Evolutionary conservation across 2,888 invertebrate species (phyloP).

Genomic region (Itoplectis maculator): DNA sequence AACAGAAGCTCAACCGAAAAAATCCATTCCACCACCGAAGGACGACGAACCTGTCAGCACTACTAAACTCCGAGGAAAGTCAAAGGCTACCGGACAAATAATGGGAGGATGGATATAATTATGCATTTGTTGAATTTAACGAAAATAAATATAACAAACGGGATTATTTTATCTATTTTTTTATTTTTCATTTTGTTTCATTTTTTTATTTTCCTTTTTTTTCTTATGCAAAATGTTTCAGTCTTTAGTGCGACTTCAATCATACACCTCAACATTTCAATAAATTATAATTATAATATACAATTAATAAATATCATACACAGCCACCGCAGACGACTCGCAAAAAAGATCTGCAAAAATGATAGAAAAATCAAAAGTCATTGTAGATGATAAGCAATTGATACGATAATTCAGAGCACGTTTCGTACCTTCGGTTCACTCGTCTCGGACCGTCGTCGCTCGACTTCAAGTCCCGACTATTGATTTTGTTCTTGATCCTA

Average conservation of each 20-base stretch:
- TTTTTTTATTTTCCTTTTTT: neutral
- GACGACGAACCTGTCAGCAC: slow-evolving; percentile 82
- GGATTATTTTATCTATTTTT: neutral
- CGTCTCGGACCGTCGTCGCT: slow-evolving; percentile 39
- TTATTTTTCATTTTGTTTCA: slow-evolving; percentile 14
- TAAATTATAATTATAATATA: too few relatives aligned
- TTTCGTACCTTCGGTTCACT: slow-evolving; percentile 47
- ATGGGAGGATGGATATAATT: slow-evolving; percentile 91
- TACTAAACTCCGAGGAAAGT: slow-evolving; percentile 87
- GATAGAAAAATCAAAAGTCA: neutral
- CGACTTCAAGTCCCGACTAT: slow-evolving; percentile 16
- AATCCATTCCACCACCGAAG: slow-evolving; percentile 52
- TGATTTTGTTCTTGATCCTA: slow-evolving; percentile 60
- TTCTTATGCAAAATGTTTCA: slow-evolving; percentile 8
- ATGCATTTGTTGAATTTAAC: slow-evolving; percentile 32
- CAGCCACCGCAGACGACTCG: slow-evolving; percentile 63
- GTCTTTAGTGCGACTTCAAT: neutral
- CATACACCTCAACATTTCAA: too few relatives aligned
- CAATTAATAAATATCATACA: slow-evolving; percentile 30
- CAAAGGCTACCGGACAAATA: slow-evolving; percentile 90
- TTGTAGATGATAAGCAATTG: neutral
- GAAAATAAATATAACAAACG: slow-evolving; percentile 43
- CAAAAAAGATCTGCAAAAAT: slow-evolving; percentile 57
- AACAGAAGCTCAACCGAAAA: slow-evolving; percentile 48
- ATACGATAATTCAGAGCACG: neutral